Percentiles rank a stretch among this genome's conserved stretches.
phyloP scores from a whole-genome alignment of 30 jellyfish, hydroid and myxozoan species.

The Mastigias papua region DNA sequence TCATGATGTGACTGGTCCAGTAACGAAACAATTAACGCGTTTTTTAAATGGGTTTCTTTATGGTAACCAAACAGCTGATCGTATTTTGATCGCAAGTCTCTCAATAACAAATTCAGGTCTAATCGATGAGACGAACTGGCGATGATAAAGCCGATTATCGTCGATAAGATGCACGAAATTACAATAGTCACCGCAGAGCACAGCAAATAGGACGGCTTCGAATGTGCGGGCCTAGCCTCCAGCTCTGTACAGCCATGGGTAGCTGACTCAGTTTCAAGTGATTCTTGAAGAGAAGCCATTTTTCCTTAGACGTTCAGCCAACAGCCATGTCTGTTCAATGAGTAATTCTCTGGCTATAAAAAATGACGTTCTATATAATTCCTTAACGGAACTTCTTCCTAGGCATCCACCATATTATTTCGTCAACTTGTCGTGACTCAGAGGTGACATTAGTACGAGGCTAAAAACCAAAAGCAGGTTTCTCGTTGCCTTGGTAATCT shows the following conservation, averaged over 20 bases:
- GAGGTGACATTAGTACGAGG: conserved; percentile 39
- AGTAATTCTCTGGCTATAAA: neutral
- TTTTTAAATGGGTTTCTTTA: neutral
- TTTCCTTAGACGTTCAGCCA: neutral
- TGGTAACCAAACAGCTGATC: conserved; percentile 25
- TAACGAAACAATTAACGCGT: conserved; percentile 50
- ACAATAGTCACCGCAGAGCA: conserved; percentile 22
- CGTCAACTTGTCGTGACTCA: conserved; percentile 44
- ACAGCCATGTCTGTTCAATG: neutral
- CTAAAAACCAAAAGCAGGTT: neutral
- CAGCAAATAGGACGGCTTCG: conserved; percentile 21
- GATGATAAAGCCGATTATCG: conserved; percentile 54
- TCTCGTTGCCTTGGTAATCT: neutral
- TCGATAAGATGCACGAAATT: conserved; percentile 51
- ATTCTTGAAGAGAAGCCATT: neutral
- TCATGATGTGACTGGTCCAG: conserved; percentile 42
- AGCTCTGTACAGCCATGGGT: neutral
- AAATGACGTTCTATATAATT: neutral
- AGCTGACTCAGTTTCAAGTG: neutral
- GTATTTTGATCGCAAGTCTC: conserved; percentile 7
- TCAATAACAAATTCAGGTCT: conserved; percentile 22
- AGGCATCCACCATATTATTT: conserved; percentile 38
- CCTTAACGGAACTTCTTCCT: neutral
- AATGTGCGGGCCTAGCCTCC: neutral
- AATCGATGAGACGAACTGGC: conserved; percentile 53